Base-by-base conservation (phyloP, 2,888 invertebrate genomes). In the Monochamus alternatus region DNA sequence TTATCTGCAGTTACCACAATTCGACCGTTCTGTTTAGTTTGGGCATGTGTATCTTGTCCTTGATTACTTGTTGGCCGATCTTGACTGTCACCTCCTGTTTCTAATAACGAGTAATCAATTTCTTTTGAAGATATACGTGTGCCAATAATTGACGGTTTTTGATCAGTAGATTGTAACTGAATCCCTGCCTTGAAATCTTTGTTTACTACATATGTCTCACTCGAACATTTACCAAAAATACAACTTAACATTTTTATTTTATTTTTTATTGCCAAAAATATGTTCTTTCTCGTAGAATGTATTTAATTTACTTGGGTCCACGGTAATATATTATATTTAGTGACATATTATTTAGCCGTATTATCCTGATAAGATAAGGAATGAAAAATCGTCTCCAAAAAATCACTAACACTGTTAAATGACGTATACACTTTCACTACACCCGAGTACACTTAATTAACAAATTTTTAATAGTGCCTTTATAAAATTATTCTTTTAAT, bases 131-230 rank as follows among this genome's bases (percentile, higher is more conserved):
- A 8, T 1, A 38, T 38, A 38, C 7, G 51, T n/a, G n/a, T 51
- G 3, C 51, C 51, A 1, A 51, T n/a, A n/a, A n/a, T 14, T 55
- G 55, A 7, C 8, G 55, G 55, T n/a, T 55, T 55, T n/a, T n/a
- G n/a, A 64, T 64, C 44, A 22, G 44, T 1, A 38, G 4, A 38
- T 2, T 43, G 64, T 64, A 44, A n/a, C 44, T 44, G 60, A 7
- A 3, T 55, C 14, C 5, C 55, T 60, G 38, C 43, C 14, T 44
- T 64, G n/a, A 38, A 14, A 1, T 5, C 3, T 12, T 55, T 5
- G 32, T 67, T 67, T 67, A 67, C 67, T 3, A 67, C 38, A n/a
- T 67, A 67, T 38, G 67, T 67, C n/a, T 67, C 67, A 43, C 67
- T 67, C 32, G 67, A 67, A 38, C 67, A 67, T 58, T 55, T 67